Conservation (phyloP, 2,113 vertebrate genomes). For the Brachionichthys hirsutus region DNA sequence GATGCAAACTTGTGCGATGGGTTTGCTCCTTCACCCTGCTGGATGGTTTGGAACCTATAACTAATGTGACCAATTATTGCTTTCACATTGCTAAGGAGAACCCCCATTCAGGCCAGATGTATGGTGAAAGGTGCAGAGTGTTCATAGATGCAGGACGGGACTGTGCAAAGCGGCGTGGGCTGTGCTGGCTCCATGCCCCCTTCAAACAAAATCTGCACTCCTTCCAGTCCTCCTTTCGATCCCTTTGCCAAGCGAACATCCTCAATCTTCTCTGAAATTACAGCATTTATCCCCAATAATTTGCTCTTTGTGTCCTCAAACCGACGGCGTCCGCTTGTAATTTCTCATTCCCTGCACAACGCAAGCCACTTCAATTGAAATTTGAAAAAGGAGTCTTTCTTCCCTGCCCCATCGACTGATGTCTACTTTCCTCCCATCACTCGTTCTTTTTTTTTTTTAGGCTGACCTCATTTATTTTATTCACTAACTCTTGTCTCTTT, state of each 20-base stretch:
- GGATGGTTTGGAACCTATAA: too few species aligned
- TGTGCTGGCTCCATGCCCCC: constrained; percentile 33
- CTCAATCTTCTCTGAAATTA: constrained; percentile 37
- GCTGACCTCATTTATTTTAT: background rate
- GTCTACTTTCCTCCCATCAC: background rate
- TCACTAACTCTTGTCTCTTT: background rate
- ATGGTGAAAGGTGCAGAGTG: constrained; percentile 20
- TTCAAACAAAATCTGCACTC: constrained; percentile 33
- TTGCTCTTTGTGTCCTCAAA: constrained; percentile 19
- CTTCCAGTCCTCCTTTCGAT: constrained; percentile 33
- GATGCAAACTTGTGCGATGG: too few species aligned
- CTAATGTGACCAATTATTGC: background rate
- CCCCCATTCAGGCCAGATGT: background rate
- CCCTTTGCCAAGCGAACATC: constrained; percentile 34
- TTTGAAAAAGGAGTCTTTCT: background rate
- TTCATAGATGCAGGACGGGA: constrained; percentile 25
- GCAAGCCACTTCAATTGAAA: background rate
- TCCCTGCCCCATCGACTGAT: background rate
- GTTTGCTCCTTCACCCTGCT: too few species aligned
- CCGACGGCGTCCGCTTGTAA: background rate
- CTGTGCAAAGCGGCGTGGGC: constrained; percentile 23
- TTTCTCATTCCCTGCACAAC: constrained; percentile 4
- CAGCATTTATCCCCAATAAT: constrained; percentile 31
- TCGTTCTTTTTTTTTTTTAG: background rate
- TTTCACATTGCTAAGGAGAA: background rate